Conservation (phyloP, 2,797 vertebrate genomes). For the Periparus ater region DNA sequence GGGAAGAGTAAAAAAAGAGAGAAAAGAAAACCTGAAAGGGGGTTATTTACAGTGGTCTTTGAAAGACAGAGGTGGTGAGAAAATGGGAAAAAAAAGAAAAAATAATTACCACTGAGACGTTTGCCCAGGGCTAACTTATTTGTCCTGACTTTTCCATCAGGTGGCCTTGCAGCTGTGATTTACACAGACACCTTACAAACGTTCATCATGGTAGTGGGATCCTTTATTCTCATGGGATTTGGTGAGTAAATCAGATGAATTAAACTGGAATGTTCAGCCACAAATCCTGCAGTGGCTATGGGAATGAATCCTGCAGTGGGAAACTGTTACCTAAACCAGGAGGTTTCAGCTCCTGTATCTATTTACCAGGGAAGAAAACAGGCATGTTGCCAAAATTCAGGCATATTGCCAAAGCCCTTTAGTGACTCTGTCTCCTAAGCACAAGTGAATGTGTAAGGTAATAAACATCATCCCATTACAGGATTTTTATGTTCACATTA, state of each 20-base stretch:
- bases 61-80: background rate
- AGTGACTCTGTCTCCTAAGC: background rate
- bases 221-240: conserved; percentile 90
- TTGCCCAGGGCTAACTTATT: background rate
- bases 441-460: background rate
- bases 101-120: background rate
- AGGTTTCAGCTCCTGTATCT: background rate
- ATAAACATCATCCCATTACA: background rate
- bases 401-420: background rate
- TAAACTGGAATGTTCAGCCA: background rate
- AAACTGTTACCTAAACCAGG: background rate
- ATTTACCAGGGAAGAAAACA: background rate
- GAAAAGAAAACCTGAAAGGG: background rate
- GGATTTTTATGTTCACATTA: background rate
- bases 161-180: conserved; percentile 94
- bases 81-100: background rate
- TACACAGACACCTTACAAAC: conserved; percentile 96
- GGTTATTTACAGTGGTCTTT: background rate
- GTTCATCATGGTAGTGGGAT: conserved; percentile 91
- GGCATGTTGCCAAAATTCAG: background rate
- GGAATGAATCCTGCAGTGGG: background rate
- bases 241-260: conserved; percentile 76
- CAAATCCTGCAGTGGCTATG: background rate
- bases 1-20: background rate
- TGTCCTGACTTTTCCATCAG: conserved; percentile 64